Conservation (phyloP, 2,113 vertebrate species). For the Spermophilus dauricus region DNA sequence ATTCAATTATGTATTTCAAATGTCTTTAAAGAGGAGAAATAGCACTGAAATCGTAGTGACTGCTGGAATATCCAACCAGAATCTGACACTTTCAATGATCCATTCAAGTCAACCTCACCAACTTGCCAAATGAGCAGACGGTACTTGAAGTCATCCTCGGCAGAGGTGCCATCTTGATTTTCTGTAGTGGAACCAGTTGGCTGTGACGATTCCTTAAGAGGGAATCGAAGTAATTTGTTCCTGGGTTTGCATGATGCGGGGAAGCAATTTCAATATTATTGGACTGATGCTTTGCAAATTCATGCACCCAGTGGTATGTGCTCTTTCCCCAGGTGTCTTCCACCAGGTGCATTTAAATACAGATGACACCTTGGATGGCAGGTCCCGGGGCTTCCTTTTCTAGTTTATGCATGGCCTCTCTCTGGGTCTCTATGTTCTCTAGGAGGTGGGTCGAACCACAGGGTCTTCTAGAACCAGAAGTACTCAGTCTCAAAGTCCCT, state of each 20-base stretch:
- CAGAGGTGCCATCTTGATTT: rapidly evolving
- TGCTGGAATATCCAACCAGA: neutral
- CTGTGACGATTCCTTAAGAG: neutral
- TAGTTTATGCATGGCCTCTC: rapidly evolving
- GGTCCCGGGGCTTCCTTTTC: no score
- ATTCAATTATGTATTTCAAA: neutral
- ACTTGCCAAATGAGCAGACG: neutral
- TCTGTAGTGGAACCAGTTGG: rapidly evolving
- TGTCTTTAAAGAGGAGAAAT: rapidly evolving
- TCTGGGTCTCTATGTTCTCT: rapidly evolving
- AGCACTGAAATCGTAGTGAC: rapidly evolving
- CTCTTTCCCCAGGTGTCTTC: neutral
- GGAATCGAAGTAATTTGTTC: neutral
- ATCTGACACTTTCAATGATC: rapidly evolving
- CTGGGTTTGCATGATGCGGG: neutral
- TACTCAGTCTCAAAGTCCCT: neutral
- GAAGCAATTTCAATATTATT: neutral
- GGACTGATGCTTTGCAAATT: neutral
- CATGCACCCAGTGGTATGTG: rapidly evolving
- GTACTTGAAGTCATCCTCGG: neutral
- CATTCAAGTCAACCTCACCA: rapidly evolving
- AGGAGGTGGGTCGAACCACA: neutral
- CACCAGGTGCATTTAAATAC: rapidly evolving
- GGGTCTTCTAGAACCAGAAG: neutral
- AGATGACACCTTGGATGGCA: neutral